phyloP scores from a whole-genome alignment of 2,888 invertebrate genomes.

The Syrista parreyssii region DNA sequence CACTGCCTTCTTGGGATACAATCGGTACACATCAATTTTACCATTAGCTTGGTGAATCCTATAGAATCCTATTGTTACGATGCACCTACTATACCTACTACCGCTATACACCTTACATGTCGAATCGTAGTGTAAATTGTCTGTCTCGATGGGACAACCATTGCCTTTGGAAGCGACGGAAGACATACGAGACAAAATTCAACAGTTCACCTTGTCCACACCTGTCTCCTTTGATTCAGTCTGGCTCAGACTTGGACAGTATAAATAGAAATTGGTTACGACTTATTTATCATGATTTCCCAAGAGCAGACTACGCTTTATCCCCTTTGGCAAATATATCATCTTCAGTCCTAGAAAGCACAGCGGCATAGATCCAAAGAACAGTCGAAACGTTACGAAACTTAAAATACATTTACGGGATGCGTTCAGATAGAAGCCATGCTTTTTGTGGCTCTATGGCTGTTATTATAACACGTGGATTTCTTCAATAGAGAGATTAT shows the following conservation, averaged over 20 bases:
- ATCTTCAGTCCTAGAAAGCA: neutral
- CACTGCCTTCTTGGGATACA: neutral
- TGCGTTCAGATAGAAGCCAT: neutral
- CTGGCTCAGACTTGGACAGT: neutral
- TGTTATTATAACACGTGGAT: neutral
- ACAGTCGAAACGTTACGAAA: neutral
- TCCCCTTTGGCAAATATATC: neutral
- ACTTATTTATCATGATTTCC: constrained; percentile 34
- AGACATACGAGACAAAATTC: constrained; percentile 61
- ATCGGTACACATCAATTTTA: neutral
- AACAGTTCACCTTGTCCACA: constrained; percentile 55
- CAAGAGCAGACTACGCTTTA: neutral
- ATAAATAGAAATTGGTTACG: constrained; percentile 35
- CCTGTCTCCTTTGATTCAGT: constrained; percentile 41
- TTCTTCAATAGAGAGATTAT: neutral
- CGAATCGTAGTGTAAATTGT: constrained; percentile 48
- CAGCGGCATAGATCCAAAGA: neutral
- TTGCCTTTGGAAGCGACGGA: constrained; percentile 42
- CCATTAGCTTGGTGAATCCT: neutral
- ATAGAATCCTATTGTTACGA: neutral
- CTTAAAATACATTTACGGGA: neutral
- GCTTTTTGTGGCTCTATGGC: neutral
- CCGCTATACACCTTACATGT: constrained; percentile 43
- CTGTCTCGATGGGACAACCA: constrained; percentile 30
- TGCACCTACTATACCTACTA: neutral